Conservation (phyloP, 2,113 vertebrate genomes). For the Tachysurus vachellii region DNA sequence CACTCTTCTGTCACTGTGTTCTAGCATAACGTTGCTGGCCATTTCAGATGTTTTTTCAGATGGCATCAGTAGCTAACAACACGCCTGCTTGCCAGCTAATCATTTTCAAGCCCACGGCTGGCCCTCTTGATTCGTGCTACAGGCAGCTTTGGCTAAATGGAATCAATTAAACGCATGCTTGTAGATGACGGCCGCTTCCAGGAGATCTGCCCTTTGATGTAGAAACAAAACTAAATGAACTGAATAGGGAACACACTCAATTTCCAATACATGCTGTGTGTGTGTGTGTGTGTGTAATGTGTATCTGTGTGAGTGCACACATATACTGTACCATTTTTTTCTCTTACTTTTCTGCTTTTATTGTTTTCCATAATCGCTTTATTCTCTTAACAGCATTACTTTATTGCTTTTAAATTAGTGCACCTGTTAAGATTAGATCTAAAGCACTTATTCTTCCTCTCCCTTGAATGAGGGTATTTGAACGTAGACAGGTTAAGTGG, state of each 20-base stretch:
- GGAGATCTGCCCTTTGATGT: slow-evolving; percentile 66
- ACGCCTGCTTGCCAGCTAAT: slow-evolving; percentile 60
- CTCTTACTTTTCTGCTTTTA: background rate
- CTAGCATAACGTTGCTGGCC: background rate
- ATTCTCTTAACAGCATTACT: background rate
- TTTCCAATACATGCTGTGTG: slow-evolving; percentile 28
- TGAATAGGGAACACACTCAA: slow-evolving; percentile 51
- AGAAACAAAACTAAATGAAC: slow-evolving; percentile 64
- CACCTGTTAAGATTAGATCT: slow-evolving; percentile 7
- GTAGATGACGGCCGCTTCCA: slow-evolving; percentile 64
- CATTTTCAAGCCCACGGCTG: slow-evolving; percentile 59
- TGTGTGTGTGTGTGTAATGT: background rate
- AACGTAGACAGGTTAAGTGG: background rate
- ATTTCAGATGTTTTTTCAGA: slow-evolving; percentile 15
- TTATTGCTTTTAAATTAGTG: slow-evolving; percentile 8
- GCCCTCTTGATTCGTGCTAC: slow-evolving; percentile 61
- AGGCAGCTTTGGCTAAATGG: slow-evolving; percentile 66
- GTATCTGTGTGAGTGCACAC: background rate
- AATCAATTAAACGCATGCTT: slow-evolving; percentile 71
- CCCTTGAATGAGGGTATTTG: background rate
- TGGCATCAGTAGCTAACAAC: slow-evolving; percentile 35
- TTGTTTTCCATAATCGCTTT: background rate
- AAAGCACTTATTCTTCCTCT: background rate
- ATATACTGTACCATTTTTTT: background rate
- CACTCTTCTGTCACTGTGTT: background rate